Evolutionary conservation across 2,113 vertebrate species (phyloP), one percentile per base, ranked within the genome.

Genomic region (Ciconia maguari): DNA sequence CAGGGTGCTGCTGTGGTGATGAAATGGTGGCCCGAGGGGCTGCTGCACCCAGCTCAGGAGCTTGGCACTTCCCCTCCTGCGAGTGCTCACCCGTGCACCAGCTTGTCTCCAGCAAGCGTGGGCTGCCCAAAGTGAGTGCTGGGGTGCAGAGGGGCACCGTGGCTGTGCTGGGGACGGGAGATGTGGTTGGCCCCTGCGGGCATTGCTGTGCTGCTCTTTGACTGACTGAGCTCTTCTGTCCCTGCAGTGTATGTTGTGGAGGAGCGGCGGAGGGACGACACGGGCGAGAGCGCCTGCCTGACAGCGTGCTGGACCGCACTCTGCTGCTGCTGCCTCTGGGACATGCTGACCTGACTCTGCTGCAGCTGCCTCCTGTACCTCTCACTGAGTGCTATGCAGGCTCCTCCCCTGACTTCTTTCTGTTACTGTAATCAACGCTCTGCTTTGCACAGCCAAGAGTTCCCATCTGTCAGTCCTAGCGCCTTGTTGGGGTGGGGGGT

Each of bases 251-350:
- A 99, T 9, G 99, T 99, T 79, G 99, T 99, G 81, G 98, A 99
- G 97, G 99, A 99, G 96, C 98, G 98, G 97, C 98, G 98, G 97
- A 98, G 99, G 94, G 98, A 99, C 29, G 98, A 99, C 80, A 78
- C 99, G 71, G 97, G 98, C 6, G 97, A 98, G 71, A 98, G 98
- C 61, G 98, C 99, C 76, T 99, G 99, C 97, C 98, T 99, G 97
- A 99, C 99, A 1, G 99, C 99, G 29, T 99, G 99, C 96, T 99
- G 99, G 99, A 99, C 99, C 11, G 99, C 99, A 12, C 98, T 99
- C 78, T 99, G 99, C 97, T 99, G 99, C 98, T 99, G 99, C 98
- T 99, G 99, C 94, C 99, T 99, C 64, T 99, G 99, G 99, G 99
- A 99, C 97, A 99, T 99, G 99, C 98, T 99, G 95, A 99, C 99